These are phyloP conservation scores for Agraylea sexmaculata DNA, from an alignment of 1,140 invertebrate genomes.

Conservation along the genomic window DNA sequence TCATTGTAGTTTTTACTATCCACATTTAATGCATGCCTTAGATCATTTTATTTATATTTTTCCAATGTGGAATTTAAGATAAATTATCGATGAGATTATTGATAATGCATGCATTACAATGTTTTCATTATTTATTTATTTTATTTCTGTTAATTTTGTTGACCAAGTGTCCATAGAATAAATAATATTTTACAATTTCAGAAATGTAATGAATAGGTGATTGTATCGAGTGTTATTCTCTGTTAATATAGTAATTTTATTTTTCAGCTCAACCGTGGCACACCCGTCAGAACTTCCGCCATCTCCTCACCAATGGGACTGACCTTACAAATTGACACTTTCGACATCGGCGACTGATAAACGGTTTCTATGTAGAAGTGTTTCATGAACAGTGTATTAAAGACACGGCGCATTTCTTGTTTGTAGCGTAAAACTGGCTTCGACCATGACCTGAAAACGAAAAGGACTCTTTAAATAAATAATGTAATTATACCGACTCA, in stretches of 20 bases:
- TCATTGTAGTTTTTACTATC: too few species aligned
- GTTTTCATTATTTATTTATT: constrained; percentile 1
- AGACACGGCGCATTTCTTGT: too few species aligned
- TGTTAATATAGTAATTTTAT: constrained; percentile 11
- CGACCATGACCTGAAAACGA: too few species aligned
- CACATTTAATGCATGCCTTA: too few species aligned
- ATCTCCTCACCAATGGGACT: constrained; percentile 96
- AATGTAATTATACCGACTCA: constrained; percentile 24
- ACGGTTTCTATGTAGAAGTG: constrained; percentile 17
- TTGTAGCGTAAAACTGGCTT: too few species aligned
- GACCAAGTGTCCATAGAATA: constrained; percentile 1
- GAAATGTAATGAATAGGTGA: background rate
- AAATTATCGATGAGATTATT: background rate
- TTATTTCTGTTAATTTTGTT: constrained; percentile 3
- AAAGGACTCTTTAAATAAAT: too few species aligned
- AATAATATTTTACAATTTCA: background rate
- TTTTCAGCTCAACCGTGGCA: constrained; percentile 89
- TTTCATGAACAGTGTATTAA: constrained; percentile 10
- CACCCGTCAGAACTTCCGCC: constrained; percentile 94
- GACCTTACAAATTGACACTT: constrained; percentile 38
- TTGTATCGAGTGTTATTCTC: constrained; percentile 6
- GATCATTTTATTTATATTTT: too few species aligned
- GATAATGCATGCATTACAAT: constrained; percentile 4
- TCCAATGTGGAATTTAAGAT: too few species aligned
- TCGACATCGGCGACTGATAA: constrained; percentile 26